Base-by-base conservation (phyloP, 2,797 vertebrate species). In the Chrosomus eos region DNA sequence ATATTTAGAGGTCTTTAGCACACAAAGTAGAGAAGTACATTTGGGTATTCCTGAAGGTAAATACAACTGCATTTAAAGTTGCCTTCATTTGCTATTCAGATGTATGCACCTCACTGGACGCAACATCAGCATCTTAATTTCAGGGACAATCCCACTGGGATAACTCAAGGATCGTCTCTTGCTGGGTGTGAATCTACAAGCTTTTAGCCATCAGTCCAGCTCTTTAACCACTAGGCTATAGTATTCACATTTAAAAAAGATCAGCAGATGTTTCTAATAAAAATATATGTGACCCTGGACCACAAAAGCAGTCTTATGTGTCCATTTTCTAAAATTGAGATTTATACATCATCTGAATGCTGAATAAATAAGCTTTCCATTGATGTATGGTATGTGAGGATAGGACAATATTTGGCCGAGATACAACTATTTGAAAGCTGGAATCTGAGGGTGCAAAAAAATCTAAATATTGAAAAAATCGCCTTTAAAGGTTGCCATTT, bases 11-110 rank as follows among this genome's bases (percentile, higher is more conserved):
- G 68, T 21, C 4, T 36, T 23, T 53, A 19, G 28, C 28, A 60
- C 2, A 76, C 7, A 58, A 76, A 16, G 7, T 45, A 60, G 3
- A 31, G 3, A 43, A 28, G 21, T 40, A 13, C 3, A 48, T 72
- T 60, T 72, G 51, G 4, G 80, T 43, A 58, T 71, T 43, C 23
- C 26, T 31, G 16, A 64, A 64, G n/a, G 26, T 31, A 64, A 78
- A 81, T 31, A 55, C 66, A 60, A 45, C 36, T 45, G 5, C n/a
- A 31, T 66, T 79, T 64, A 21, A 62, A 78, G n/a, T 38, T 26
- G 33, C 28, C 18, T 78, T 45, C 10, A 79, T 78, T 78, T 78
- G 58, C 38, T 43, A 78, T 64, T 64, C 18, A 64, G 66, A 79
- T 48, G 1, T 4, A n/a, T 36, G 11, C 1, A 5, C 55, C 7